These are phyloP conservation scores for Sarcophaga variegata DNA, from an alignment of 2,888 invertebrate genomes.

Conservation along the genomic window DNA sequence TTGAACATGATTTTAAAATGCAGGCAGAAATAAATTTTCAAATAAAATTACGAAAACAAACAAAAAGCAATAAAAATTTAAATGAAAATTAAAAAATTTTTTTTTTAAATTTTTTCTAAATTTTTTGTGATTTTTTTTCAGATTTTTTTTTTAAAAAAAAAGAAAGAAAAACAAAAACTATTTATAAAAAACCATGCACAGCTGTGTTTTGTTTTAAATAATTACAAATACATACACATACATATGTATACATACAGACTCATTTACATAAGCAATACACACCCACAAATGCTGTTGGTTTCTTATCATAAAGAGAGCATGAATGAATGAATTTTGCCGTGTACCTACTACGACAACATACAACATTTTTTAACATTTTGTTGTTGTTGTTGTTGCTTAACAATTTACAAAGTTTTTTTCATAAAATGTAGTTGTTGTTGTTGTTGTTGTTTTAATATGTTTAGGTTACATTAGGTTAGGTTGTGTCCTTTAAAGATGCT, in stretches of 20 bases:
- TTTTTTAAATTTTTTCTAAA: too few species aligned
- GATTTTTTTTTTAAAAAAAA: not conserved
- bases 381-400: slow-evolving; percentile 21
- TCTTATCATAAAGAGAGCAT: slow-evolving; percentile 36
- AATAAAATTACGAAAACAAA: not conserved
- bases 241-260: not conserved
- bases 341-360: not conserved
- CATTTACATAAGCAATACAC: not conserved
- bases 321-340: slow-evolving; percentile 55
- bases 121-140: not conserved
- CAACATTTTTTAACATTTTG: slow-evolving; percentile 14
- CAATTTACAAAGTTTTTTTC: not conserved
- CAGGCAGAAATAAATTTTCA: slow-evolving; percentile 20
- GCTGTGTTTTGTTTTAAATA: slow-evolving; percentile 36
- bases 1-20: slow-evolving; percentile 63
- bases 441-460: slow-evolving; percentile 29
- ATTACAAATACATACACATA: slow-evolving; percentile 11
- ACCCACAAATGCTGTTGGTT: slow-evolving; percentile 13
- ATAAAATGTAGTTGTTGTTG: slow-evolving; percentile 4
- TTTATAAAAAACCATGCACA: not conserved
- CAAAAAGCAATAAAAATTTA: not conserved
- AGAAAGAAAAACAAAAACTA: not conserved
- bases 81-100: not conserved
- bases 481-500: slow-evolving; percentile 59
- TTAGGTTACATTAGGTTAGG: slow-evolving; percentile 62